These are phyloP conservation scores for Leptosomus discolor DNA, from an alignment of 2,113 vertebrate genomes.

Conservation along the genomic window DNA sequence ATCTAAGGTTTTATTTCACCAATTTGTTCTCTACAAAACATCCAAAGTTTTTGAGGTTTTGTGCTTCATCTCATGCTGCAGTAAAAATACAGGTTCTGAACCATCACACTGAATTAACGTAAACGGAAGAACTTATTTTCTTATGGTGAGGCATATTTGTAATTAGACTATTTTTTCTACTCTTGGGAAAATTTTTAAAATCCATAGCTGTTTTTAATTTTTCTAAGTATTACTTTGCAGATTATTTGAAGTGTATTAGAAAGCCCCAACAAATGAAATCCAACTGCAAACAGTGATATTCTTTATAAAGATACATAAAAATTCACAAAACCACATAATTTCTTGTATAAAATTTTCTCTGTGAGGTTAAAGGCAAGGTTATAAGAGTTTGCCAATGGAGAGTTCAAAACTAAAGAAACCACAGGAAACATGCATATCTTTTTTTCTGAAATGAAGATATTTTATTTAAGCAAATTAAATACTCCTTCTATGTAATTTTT, in stretches of 20 bases:
- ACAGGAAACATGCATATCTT: background rate
- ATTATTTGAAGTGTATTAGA: background rate
- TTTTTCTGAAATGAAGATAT: background rate
- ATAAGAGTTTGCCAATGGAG: background rate
- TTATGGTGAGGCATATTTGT: background rate
- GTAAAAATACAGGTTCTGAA: background rate
- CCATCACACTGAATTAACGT: background rate
- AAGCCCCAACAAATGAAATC: background rate
- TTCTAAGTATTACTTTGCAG: background rate
- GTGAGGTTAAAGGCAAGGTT: background rate
- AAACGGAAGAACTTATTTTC: background rate
- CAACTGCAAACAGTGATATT: background rate
- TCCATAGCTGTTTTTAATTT: background rate
- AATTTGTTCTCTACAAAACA: background rate
- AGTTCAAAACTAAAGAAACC: background rate
- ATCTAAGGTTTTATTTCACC: background rate
- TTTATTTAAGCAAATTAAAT: background rate
- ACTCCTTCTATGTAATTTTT: background rate
- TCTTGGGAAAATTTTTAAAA: background rate
- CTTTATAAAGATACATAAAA: background rate
- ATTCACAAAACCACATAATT: background rate
- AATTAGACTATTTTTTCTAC: background rate
- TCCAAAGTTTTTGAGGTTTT: background rate
- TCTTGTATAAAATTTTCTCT: background rate
- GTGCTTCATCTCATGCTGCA: background rate